phyloP scores from a whole-genome alignment of 2,888 invertebrate genomes.

The Lordiphosa andalusiaca region DNA sequence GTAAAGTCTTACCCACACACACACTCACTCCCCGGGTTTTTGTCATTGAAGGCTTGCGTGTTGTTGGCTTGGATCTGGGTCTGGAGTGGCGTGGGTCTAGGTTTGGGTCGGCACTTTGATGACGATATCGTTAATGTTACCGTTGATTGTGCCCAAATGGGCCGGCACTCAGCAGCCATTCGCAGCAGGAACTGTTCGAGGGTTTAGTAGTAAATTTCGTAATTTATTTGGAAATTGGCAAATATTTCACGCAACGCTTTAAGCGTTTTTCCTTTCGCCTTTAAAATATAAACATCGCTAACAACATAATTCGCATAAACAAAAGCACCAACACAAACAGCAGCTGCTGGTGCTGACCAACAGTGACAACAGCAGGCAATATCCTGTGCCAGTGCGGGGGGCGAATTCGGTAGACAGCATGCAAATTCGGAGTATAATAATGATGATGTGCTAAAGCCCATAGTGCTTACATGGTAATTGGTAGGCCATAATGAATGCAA shows the following conservation, averaged over 20 bases:
- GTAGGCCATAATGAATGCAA: slow-evolving; percentile 34
- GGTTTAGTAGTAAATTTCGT: slow-evolving; percentile 54
- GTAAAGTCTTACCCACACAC: slow-evolving; percentile 11
- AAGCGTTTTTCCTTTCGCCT: slow-evolving; percentile 17
- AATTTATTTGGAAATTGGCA: slow-evolving; percentile 71
- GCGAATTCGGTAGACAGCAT: slow-evolving; percentile 11
- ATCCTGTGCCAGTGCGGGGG: slow-evolving; percentile 9
- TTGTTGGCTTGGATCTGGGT: slow-evolving; percentile 39
- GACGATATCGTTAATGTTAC: slow-evolving; percentile 73
- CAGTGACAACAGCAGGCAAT: slow-evolving; percentile 47
- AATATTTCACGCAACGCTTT: slow-evolving; percentile 45
- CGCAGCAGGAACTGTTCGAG: slow-evolving; percentile 29
- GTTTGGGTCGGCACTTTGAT: slow-evolving; percentile 55
- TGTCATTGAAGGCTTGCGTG: slow-evolving; percentile 68
- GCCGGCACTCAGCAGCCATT: slow-evolving; percentile 36
- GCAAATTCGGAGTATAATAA: slow-evolving; percentile 46
- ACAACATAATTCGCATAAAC: slow-evolving; percentile 68
- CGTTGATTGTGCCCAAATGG: slow-evolving; percentile 61
- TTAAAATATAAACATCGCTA: slow-evolving; percentile 50
- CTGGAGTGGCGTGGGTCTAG: background rate
- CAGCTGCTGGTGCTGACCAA: slow-evolving; percentile 36
- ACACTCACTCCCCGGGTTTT: slow-evolving; percentile 29
- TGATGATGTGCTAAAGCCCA: slow-evolving; percentile 38
- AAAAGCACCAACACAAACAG: slow-evolving; percentile 32
- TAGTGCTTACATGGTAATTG: slow-evolving; percentile 41